Evolutionary conservation across 1,140 invertebrate genomes (phyloP).

Genomic region (Venustaconcha ellipsiformis): DNA sequence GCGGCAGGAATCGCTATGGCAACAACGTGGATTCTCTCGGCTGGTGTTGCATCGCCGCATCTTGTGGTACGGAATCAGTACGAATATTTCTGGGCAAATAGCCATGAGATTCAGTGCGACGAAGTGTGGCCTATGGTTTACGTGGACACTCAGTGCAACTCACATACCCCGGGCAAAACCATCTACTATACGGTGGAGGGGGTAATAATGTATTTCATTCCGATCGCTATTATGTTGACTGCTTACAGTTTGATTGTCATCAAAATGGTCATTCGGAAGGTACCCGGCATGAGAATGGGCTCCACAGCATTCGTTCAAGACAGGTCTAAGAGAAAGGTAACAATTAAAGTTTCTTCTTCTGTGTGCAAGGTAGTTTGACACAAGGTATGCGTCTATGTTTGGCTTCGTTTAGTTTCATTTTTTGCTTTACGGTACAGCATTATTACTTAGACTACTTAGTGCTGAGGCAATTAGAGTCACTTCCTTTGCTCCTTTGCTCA

Average conservation of each 20-base stretch:
- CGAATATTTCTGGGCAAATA: slow-evolving; percentile 51
- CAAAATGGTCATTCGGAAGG: slow-evolving; percentile 43
- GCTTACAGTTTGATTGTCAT: slow-evolving; percentile 67
- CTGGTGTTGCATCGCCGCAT: slow-evolving; percentile 65
- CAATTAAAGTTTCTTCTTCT: not conserved
- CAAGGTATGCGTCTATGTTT: too few species aligned
- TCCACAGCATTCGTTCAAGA: slow-evolving; percentile 39
- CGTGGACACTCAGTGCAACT: slow-evolving; percentile 35
- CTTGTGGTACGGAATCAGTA: slow-evolving; percentile 48
- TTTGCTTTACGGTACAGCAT: too few species aligned
- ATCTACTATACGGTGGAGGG: slow-evolving; percentile 68
- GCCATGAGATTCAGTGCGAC: slow-evolving; percentile 57
- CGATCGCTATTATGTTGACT: slow-evolving; percentile 66
- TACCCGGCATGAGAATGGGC: slow-evolving; percentile 36
- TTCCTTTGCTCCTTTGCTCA: too few species aligned
- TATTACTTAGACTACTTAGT: too few species aligned
- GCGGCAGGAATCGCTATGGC: slow-evolving; percentile 59
- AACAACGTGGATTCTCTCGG: slow-evolving; percentile 67
- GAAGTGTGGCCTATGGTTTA: slow-evolving; percentile 53
- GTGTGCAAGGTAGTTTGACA: too few species aligned
- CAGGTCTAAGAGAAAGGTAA: slow-evolving; percentile 56
- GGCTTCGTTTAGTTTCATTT: too few species aligned
- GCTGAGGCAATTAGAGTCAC: too few species aligned
- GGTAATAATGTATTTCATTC: slow-evolving; percentile 68
- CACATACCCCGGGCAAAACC: slow-evolving; percentile 30